These are phyloP conservation scores for Automeris io DNA, from an alignment of 2,888 invertebrate species.

Conservation along the genomic window DNA sequence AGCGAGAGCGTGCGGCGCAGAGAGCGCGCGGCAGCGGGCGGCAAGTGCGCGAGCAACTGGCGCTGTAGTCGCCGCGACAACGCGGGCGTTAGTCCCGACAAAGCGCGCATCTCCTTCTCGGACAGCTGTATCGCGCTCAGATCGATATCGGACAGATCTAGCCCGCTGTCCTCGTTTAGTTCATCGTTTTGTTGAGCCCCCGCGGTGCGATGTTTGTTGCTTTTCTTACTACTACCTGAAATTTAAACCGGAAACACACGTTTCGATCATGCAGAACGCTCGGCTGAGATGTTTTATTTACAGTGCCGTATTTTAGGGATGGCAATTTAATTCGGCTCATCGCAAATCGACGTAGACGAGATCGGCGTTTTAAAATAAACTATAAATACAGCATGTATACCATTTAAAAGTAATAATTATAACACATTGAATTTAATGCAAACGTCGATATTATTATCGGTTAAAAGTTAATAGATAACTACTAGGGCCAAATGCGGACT, in stretches of 20 bases:
- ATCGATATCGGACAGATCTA: slow-evolving; percentile 80
- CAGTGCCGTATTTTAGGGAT: slow-evolving; percentile 38
- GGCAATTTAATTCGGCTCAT: slow-evolving; percentile 12
- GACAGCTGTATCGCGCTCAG: slow-evolving; percentile 81
- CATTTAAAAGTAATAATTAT: slow-evolving; percentile 8
- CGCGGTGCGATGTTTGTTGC: slow-evolving; percentile 51
- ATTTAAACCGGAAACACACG: slow-evolving; percentile 73
- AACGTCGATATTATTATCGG: slow-evolving; percentile 42
- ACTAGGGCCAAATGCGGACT: slow-evolving; percentile 43
- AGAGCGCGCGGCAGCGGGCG: slow-evolving; percentile 81
- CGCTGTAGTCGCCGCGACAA: slow-evolving; percentile 83
- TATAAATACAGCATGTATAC: slow-evolving; percentile 5
- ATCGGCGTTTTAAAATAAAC: slow-evolving; percentile 3
- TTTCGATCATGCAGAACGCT: slow-evolving; percentile 75
- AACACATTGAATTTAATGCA: slow-evolving; percentile 1
- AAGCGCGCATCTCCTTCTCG: slow-evolving; percentile 81
- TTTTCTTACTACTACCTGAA: slow-evolving; percentile 70
- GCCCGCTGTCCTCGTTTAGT: slow-evolving; percentile 36
- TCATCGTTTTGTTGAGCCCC: slow-evolving; percentile 28
- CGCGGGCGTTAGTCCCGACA: slow-evolving; percentile 83
- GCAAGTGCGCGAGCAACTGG: slow-evolving; percentile 82
- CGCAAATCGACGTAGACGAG: slow-evolving; percentile 11
- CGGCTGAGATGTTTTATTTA: slow-evolving; percentile 67
- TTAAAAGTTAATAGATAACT: slow-evolving; percentile 62
- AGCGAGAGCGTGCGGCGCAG: slow-evolving; percentile 81